A percentile compares a stretch with the other conserved stretches of the same genome.
Evolutionary conservation across 2,888 invertebrate species (phyloP).

Genomic region (Hirtodrosophila confusa): DNA sequence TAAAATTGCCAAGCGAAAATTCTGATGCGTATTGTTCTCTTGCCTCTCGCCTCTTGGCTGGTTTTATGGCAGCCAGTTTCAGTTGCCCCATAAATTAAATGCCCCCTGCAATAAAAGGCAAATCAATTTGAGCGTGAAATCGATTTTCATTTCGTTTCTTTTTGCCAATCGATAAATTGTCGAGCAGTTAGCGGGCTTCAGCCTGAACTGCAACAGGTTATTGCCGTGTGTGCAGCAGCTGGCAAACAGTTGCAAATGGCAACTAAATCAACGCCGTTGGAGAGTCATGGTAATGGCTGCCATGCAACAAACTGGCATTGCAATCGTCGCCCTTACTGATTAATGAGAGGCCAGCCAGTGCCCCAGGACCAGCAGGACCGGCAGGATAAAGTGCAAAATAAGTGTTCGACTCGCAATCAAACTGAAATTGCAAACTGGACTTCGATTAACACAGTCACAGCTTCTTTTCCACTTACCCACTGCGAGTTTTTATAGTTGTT

Average conservation of each 20-base stretch:
- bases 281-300: constrained; percentile 13
- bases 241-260: constrained; percentile 5
- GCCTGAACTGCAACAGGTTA: constrained; percentile 63
- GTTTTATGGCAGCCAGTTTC: constrained; percentile 39
- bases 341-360: constrained; percentile 39
- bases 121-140: constrained; percentile 79
- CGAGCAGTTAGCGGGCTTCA: constrained; percentile 24
- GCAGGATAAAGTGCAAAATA: too few species aligned
- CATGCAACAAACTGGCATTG: constrained; percentile 45
- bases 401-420: constrained; percentile 1
- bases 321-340: constrained; percentile 55
- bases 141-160: constrained; percentile 61
- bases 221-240: constrained; percentile 10
- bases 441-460: constrained; percentile 20
- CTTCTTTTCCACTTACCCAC: neutral
- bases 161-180: constrained; percentile 62
- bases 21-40: constrained; percentile 54
- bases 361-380: constrained; percentile 8
- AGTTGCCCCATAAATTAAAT: constrained; percentile 67
- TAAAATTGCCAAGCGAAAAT: constrained; percentile 60
- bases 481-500: constrained; percentile 9
- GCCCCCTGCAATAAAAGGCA: constrained; percentile 69
- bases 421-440: constrained; percentile 11
- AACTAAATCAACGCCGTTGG: constrained; percentile 37
- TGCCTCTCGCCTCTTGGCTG: constrained; percentile 5